A percentile compares a stretch with the other conserved stretches of the same genome.
These are phyloP conservation scores for Petrocephalus zakoni DNA, from an alignment of 2,113 vertebrate genomes.

Conservation along the genomic window DNA sequence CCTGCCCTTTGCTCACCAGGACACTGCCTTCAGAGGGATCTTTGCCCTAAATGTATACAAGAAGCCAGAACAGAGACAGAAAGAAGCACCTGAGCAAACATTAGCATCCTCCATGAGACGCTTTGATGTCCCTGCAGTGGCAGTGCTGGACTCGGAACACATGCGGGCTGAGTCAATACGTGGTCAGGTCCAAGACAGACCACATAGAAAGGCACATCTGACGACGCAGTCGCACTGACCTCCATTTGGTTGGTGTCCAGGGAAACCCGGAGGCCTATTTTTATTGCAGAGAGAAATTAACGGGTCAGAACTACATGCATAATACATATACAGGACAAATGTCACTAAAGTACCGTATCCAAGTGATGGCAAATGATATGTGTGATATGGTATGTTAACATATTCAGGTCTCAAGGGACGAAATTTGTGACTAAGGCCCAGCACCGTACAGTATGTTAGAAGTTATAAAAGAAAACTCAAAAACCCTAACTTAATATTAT, in stretches of 20 bases:
- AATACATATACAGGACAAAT: neutral
- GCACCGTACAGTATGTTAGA: too few relatives aligned
- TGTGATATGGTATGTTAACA: neutral
- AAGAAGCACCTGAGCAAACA: slow-evolving; percentile 42
- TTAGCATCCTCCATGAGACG: slow-evolving; percentile 28
- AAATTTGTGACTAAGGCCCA: too few relatives aligned
- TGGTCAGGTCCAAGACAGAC: neutral
- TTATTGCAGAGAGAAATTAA: neutral
- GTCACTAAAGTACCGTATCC: neutral
- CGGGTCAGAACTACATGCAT: neutral
- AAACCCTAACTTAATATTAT: too few relatives aligned
- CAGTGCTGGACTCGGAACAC: neutral
- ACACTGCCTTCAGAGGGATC: slow-evolving; percentile 21
- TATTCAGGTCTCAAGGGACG: neutral
- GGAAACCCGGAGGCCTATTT: neutral
- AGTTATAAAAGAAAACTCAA: too few relatives aligned
- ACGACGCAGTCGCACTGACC: neutral
- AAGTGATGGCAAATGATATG: neutral
- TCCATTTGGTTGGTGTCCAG: neutral
- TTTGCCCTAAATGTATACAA: slow-evolving; percentile 28
- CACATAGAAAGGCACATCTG: neutral
- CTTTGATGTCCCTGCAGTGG: slow-evolving; percentile 32
- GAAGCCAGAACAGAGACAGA: slow-evolving; percentile 22
- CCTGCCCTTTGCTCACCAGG: slow-evolving; percentile 14
- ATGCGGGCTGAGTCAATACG: slow-evolving; percentile 2